Conservation (phyloP, 2,888 invertebrate genomes). For the Lycia hirtaria region DNA sequence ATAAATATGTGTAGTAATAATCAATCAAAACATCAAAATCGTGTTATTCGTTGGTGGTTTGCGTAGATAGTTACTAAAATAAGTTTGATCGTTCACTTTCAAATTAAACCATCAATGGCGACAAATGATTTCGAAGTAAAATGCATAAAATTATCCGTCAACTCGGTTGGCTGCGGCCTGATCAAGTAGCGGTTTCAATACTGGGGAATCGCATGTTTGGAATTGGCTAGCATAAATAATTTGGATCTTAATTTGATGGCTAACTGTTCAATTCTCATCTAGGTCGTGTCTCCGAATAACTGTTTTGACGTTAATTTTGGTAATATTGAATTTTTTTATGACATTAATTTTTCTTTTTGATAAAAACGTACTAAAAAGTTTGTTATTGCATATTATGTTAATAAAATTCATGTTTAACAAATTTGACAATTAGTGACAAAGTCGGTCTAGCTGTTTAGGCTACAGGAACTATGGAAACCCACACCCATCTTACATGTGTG, state of each 20-base stretch:
- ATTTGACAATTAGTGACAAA: too few relatives aligned
- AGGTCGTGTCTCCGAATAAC: constrained; percentile 37
- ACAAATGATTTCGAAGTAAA: constrained; percentile 3
- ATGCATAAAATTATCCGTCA: constrained; percentile 35
- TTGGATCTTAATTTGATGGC: constrained; percentile 40
- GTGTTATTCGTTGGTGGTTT: too few relatives aligned
- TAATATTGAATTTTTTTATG: background rate
- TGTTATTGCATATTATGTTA: too few relatives aligned
- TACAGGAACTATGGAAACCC: too few relatives aligned
- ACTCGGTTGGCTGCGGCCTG: constrained; percentile 28
- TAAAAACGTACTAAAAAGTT: too few relatives aligned
- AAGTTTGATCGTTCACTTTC: background rate
- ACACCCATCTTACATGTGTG: too few relatives aligned
- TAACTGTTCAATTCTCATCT: constrained; percentile 37
- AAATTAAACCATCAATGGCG: constrained; percentile 17
- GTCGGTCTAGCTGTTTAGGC: too few relatives aligned
- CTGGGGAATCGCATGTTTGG: constrained; percentile 39
- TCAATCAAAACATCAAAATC: too few relatives aligned
- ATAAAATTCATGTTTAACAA: too few relatives aligned
- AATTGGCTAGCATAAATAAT: constrained; percentile 42
- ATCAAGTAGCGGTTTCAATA: constrained; percentile 32
- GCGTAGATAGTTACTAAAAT: too few relatives aligned
- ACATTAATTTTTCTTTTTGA: too few relatives aligned
- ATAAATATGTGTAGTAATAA: too few relatives aligned
- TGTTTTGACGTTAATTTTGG: constrained; percentile 27